These are phyloP conservation scores for Mythimna loreyi DNA, from an alignment of 2,888 invertebrate genomes.

Conservation along the genomic window DNA sequence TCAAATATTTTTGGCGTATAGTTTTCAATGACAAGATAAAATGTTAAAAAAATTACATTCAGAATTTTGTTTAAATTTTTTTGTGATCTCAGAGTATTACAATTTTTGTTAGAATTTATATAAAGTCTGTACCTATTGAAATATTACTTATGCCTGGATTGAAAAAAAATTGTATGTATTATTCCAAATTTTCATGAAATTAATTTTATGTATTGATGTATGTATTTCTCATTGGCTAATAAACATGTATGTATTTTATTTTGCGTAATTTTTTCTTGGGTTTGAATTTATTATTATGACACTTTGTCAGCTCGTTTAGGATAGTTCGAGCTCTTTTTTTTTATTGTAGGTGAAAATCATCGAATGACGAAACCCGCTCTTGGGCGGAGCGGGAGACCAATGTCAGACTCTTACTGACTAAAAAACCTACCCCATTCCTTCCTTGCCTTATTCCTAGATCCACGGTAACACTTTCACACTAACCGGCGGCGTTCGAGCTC, in stretches of 20 bases:
- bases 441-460: too few species aligned
- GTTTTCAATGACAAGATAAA: too few species aligned
- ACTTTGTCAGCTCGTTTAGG: too few species aligned
- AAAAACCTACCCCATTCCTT: too few species aligned
- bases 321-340: too few species aligned
- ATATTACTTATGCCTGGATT: conserved; percentile 26
- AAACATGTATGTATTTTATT: conserved; percentile 49
- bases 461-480: too few species aligned
- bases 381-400: too few species aligned
- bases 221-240: conserved; percentile 59
- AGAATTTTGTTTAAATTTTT: conserved; percentile 5
- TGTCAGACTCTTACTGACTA: too few species aligned
- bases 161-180: conserved; percentile 49
- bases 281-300: background rate
- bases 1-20: background rate
- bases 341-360: too few species aligned
- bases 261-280: conserved; percentile 7
- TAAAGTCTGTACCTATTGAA: conserved; percentile 11
- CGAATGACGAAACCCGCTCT: too few species aligned
- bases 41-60: background rate
- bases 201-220: conserved; percentile 19
- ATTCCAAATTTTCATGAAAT: conserved; percentile 35
- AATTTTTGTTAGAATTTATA: background rate
- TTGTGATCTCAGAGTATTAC: conserved; percentile 24
- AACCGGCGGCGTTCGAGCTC: too few species aligned